Conservation (phyloP, 2,797 vertebrate species). For the Manis pentadactyla region DNA sequence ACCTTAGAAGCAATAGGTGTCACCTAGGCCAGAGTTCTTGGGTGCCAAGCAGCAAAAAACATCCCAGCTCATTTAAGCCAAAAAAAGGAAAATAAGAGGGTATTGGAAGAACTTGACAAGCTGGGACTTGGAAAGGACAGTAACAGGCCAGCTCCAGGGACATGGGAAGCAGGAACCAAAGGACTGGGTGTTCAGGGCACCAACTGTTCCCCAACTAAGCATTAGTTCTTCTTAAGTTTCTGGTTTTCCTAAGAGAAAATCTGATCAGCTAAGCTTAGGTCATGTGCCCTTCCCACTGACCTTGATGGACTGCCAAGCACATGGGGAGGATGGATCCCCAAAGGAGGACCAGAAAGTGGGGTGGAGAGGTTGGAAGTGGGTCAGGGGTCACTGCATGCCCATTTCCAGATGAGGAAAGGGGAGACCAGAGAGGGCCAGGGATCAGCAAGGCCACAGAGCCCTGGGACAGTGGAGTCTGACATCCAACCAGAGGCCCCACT, state of each 20-base stretch:
- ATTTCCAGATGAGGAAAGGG: background rate
- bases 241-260: background rate
- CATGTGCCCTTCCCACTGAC: background rate
- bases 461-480: background rate
- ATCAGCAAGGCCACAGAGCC: background rate
- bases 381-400: no score
- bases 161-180: background rate
- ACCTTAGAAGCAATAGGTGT: background rate
- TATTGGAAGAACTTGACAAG: background rate
- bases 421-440: background rate
- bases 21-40: background rate
- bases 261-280: background rate
- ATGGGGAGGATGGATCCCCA: background rate
- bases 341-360: background rate
- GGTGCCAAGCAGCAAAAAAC: background rate
- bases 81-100: background rate
- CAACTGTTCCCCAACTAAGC: background rate
- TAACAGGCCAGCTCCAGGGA: background rate
- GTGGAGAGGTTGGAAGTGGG: background rate
- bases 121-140: background rate
- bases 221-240: background rate
- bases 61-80: background rate
- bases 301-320: background rate
- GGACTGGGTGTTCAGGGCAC: background rate
- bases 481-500: background rate